A percentile compares a stretch with the other conserved stretches of the same genome.
phyloP scores from a whole-genome alignment of 2,888 invertebrate species.

The Harmothoe impar region DNA sequence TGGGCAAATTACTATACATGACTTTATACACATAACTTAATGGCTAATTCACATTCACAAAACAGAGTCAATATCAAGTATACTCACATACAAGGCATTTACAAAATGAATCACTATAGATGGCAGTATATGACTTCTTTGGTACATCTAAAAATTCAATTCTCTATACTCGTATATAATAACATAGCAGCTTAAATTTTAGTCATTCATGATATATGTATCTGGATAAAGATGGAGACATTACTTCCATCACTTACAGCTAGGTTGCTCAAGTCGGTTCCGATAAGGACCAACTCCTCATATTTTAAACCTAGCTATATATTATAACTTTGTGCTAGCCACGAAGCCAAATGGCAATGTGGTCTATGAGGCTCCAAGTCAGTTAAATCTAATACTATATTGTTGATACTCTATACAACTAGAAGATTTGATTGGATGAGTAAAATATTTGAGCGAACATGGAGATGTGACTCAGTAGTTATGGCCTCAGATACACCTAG shows the following conservation, averaged over 20 bases:
- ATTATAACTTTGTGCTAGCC: conserved; percentile 18
- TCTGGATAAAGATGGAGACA: not conserved
- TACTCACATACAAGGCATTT: conserved; percentile 45
- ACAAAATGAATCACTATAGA: conserved; percentile 10
- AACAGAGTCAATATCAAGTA: conserved; percentile 13
- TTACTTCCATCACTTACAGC: not conserved
- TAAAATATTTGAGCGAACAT: conserved; percentile 2
- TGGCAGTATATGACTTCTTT: conserved; percentile 33
- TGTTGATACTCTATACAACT: not conserved
- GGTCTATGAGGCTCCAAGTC: not conserved
- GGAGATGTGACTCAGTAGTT: not conserved
- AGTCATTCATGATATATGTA: not conserved
- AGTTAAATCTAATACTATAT: not conserved
- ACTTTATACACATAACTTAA: conserved; percentile 56
- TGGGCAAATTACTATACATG: conserved; percentile 37
- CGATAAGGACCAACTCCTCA: too few relatives aligned
- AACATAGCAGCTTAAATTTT: conserved; percentile 38
- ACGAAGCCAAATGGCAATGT: not conserved
- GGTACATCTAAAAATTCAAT: conserved; percentile 27
- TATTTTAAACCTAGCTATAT: too few relatives aligned
- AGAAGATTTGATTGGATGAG: not conserved
- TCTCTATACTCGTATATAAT: not conserved
- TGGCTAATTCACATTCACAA: conserved; percentile 29
- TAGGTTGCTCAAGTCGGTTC: too few relatives aligned
- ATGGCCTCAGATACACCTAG: too few relatives aligned